Base-by-base conservation (phyloP, 1,140 invertebrate species). In the Euura lappo region DNA sequence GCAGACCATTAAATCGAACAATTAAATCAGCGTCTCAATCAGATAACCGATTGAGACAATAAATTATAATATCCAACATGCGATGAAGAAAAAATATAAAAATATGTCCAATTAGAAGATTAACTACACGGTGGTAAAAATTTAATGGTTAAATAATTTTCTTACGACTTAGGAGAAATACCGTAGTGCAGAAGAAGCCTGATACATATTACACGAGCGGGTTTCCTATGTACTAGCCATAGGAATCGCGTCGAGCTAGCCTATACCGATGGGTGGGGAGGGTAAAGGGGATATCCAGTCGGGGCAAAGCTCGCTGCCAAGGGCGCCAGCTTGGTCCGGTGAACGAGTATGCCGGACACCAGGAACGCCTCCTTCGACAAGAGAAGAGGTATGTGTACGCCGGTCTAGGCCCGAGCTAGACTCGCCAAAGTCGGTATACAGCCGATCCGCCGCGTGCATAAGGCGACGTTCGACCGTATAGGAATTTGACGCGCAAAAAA, bases 221-320 rank as follows among this genome's bases (percentile, higher is more conserved):
- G 8, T 60, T n/a, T 60, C 28, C 28, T 28, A 28, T 28, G 1
- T 1, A 28, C 51, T 11, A 60, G 51, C 51, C 51, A 60, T 28
- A 28, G 28, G 51, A n/a, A 60, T 60, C 51, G 13, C 51, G 51
- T 11, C 8, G 51, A 60, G 51, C 6, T 60, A 28, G 28, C 28
- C 28, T 28, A 28, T 28, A 28, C 28, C 28, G 28, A 28, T 28
- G 51, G 13, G 51, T 60, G 51, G 51, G 51, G 51, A 60, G 51
- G 2, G 28, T 28, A 28, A 28, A 28, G 28, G 28, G 28, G 28
- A 28, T 28, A 28, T 28, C 28, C 28, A 68, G 77, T 68, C 74
- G 75, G 72, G 74, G 72, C 79, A 79, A 79, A 76, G 75, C 76
- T 76, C 75, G 75, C 75, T 76, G 75, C 75, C 80, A 80, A 82